Evolutionary conservation across 2,797 vertebrate genomes (phyloP).

Genomic region (Sternotherus odoratus): DNA sequence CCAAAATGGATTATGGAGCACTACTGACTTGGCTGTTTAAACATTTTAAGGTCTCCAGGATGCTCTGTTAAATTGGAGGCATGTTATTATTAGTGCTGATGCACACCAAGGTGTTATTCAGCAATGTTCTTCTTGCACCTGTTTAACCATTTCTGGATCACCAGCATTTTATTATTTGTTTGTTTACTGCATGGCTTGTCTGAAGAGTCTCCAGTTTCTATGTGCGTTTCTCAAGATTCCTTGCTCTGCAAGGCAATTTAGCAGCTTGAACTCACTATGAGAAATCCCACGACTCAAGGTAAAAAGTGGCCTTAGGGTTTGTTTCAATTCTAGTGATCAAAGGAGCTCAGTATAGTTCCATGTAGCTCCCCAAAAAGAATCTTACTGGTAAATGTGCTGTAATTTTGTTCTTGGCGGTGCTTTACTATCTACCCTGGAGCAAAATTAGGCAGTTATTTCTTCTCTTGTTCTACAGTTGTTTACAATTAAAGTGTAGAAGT

Average conservation of each 20-base stretch:
- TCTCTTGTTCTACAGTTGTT: background rate
- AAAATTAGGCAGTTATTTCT: constrained; percentile 1
- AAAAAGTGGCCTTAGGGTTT: constrained; percentile 25
- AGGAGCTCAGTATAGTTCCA: constrained; percentile 17
- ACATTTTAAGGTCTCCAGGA: background rate
- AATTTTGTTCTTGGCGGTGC: background rate
- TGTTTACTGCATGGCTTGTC: background rate
- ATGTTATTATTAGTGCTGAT: background rate
- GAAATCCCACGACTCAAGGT: constrained; percentile 5
- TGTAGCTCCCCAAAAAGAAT: background rate
- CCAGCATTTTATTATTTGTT: background rate
- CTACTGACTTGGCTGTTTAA: background rate
- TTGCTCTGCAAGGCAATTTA: constrained; percentile 36
- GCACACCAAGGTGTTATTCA: too few species aligned
- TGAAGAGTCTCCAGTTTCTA: background rate
- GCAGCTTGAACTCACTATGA: background rate
- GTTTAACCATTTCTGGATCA: background rate
- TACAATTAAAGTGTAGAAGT: background rate
- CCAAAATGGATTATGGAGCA: background rate
- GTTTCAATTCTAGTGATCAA: constrained; percentile 44
- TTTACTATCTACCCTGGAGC: background rate
- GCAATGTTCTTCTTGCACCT: background rate
- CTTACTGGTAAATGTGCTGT: background rate
- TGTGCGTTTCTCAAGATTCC: background rate
- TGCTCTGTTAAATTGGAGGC: background rate